Evolutionary conservation across 1,140 invertebrate genomes (phyloP), one percentile per base, ranked within the genome.

Genomic region (Drosophila azteca): DNA sequence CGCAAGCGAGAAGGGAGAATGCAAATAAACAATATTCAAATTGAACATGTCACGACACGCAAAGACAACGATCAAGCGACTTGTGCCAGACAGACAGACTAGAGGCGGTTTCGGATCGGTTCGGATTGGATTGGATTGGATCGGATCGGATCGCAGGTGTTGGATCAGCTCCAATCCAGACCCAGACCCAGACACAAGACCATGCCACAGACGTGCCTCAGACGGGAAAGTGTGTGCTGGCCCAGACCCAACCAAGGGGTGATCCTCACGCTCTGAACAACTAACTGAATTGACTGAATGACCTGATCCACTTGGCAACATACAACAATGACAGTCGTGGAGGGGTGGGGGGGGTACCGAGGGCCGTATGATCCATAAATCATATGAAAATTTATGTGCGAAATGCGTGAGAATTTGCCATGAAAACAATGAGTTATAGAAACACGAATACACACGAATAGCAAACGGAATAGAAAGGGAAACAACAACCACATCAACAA

Each of bases 21-120:
- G 77, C 74, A 69, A 81, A 75, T 87, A 87, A 82, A 87, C 69
- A 84, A 85, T 85, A 85, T 85, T 85, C 74, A 85, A 85, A 81
- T 85, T 85, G 74, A 75, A 81, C 75, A 75, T 79, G 77, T 74
- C 58, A 79, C 35, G 63, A 79, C 71, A 74, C 70, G 71, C 71
- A 74, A 51, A 63, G 68, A 57, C 20, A 61, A 41, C 50, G 35
- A 69, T 57, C 17, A 20, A 20, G 1, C 45, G 51, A 69, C 57
- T 69, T 69, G 66, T 52, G 68, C 45, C 51, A 48, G 68, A 48
- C 64, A 55, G 51, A 49, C 50, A 54, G 50, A 20, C 45, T 20
- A 48, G 15, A 1, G 8, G 26, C 20, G 9, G 7, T 26, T 51
- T 31, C 15, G 13, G 24, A 3, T 31, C 6, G 7, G 49, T 31